phyloP scores from a whole-genome alignment of 2,888 invertebrate species.

The Phania funesta region DNA sequence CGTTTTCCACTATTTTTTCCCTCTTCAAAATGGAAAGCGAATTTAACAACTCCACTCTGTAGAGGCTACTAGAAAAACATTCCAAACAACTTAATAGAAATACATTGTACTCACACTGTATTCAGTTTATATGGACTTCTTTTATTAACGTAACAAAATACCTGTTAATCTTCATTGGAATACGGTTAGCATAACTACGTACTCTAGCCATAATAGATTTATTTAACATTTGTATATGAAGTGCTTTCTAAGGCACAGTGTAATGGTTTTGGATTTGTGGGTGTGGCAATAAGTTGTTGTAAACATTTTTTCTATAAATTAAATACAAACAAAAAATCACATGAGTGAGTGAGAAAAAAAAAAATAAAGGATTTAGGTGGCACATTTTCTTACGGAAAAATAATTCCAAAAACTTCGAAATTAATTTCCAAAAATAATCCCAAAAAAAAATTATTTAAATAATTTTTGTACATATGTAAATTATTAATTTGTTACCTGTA shows the following conservation, averaged over 20 bases:
- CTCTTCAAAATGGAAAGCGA: constrained; percentile 45
- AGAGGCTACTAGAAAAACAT: constrained; percentile 6
- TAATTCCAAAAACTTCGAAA: no score
- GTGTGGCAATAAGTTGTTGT: no score
- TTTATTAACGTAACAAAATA: constrained; percentile 66
- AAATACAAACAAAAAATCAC: no score
- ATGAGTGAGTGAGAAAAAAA: no score
- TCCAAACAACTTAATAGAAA: neutral
- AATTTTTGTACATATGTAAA: no score
- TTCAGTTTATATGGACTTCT: neutral
- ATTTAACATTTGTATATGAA: constrained; percentile 25
- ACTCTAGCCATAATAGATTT: constrained; percentile 44
- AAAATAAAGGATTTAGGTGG: no score
- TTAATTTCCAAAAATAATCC: no score
- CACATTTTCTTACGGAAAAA: no score
- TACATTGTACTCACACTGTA: neutral
- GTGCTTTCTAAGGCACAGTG: constrained; percentile 41
- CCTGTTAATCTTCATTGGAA: constrained; percentile 62
- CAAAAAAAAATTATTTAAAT: no score
- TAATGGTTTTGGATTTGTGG: neutral
- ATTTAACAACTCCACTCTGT: constrained; percentile 38
- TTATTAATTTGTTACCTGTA: no score
- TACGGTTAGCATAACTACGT: constrained; percentile 20
- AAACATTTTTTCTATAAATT: no score
- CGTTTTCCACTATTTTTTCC: neutral